Percentiles rank a stretch among this genome's conserved stretches.
phyloP scores from a whole-genome alignment of 2,888 invertebrate genomes.

The Hirtodrosophila histrioides region DNA sequence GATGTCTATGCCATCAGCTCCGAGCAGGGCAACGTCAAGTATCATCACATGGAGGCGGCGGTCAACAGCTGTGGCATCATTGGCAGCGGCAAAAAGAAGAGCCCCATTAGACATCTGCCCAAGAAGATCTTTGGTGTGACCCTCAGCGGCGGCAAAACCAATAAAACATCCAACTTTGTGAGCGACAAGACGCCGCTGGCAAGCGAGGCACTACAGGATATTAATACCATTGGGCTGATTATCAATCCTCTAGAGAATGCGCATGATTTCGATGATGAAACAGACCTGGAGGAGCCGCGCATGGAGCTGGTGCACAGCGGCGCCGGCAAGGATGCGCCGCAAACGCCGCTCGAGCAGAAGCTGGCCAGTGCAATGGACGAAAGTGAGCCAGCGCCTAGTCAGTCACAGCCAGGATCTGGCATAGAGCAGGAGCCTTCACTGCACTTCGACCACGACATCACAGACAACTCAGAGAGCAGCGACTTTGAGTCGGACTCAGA shows the following conservation, averaged over 20 bases:
- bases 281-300: constrained; percentile 74
- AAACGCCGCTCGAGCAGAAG: constrained; percentile 69
- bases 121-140: constrained; percentile 84
- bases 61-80: constrained; percentile 9
- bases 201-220: constrained; percentile 64
- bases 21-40: constrained; percentile 90
- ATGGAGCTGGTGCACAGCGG: constrained; percentile 51
- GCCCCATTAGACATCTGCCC: constrained; percentile 83
- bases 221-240: constrained; percentile 86
- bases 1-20: constrained; percentile 93
- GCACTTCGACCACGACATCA: constrained; percentile 78
- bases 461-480: constrained; percentile 83
- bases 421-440: constrained; percentile 52
- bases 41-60: constrained; percentile 82
- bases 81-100: constrained; percentile 80
- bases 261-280: constrained; percentile 82
- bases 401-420: constrained; percentile 18
- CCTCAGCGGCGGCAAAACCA: constrained; percentile 82
- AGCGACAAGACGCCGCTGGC: constrained; percentile 77
- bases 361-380: constrained; percentile 71
- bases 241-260: constrained; percentile 87
- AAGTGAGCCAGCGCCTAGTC: constrained; percentile 42
- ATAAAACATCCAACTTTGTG: constrained; percentile 84
- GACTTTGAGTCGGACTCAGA: constrained; percentile 83
- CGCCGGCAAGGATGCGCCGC: constrained; percentile 46